Conservation (phyloP, 2,797 vertebrate genomes). For the Thamnophis elegans region DNA sequence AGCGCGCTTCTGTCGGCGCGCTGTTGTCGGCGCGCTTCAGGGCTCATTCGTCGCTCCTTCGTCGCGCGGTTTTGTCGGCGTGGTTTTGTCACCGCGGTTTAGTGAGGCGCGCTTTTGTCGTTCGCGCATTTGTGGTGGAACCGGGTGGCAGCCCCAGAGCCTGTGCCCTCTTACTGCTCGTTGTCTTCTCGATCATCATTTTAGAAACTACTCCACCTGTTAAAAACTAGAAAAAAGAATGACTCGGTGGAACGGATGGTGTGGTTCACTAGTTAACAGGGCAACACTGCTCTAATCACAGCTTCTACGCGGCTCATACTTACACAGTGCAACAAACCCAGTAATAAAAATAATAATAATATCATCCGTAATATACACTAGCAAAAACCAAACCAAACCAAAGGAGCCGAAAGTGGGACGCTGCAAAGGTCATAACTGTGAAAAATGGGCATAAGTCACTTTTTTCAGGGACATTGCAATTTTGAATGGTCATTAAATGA, state of each 20-base stretch:
- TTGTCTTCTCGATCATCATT: not conserved
- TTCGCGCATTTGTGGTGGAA: too few species aligned
- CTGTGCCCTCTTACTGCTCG: not conserved
- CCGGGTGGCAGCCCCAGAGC: not conserved
- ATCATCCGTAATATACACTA: not conserved
- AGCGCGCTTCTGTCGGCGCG: too few species aligned
- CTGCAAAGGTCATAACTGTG: too few species aligned
- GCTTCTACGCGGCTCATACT: not conserved
- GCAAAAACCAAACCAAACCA: not conserved
- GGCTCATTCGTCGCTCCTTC: too few species aligned
- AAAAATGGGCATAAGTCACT: too few species aligned
- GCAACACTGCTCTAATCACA: not conserved
- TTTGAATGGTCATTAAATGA: too few species aligned
- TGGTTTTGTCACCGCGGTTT: too few species aligned
- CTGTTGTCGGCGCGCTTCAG: too few species aligned
- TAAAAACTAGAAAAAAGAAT: not conserved
- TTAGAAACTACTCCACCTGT: not conserved
- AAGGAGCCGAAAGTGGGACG: too few species aligned
- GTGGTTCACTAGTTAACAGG: not conserved
- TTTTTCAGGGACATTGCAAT: too few species aligned
- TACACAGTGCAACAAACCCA: not conserved
- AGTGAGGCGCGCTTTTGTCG: too few species aligned
- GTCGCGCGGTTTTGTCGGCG: too few species aligned
- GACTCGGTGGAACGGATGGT: not conserved
- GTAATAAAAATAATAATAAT: not conserved